These are phyloP conservation scores for Dermolepida albohirtum DNA, from an alignment of 2,888 invertebrate genomes.

Conservation along the genomic window DNA sequence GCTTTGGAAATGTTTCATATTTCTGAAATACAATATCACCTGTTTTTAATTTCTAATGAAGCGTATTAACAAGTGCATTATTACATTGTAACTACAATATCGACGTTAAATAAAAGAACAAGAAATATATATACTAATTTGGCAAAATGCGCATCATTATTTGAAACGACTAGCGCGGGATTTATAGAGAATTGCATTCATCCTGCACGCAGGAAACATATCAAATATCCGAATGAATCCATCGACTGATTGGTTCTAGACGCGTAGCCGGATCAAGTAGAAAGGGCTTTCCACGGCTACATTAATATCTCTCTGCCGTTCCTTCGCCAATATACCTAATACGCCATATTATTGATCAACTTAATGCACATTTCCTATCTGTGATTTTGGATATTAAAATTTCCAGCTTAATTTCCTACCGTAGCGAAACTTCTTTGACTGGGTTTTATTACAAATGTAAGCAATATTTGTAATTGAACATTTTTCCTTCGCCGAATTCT, in stretches of 20 bases:
- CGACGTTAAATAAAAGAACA: too few relatives aligned
- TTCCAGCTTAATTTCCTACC: slow-evolving; percentile 56
- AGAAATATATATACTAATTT: background rate
- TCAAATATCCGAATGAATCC: slow-evolving; percentile 53
- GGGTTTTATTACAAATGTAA: slow-evolving; percentile 23
- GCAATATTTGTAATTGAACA: slow-evolving; percentile 9
- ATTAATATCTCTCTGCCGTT: slow-evolving; percentile 57
- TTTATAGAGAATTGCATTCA: slow-evolving; percentile 46
- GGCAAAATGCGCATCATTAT: slow-evolving; percentile 25
- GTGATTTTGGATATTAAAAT: slow-evolving; percentile 58
- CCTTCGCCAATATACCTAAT: slow-evolving; percentile 29
- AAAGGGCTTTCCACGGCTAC: slow-evolving; percentile 51
- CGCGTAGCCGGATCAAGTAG: slow-evolving; percentile 49
- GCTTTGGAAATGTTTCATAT: too few relatives aligned
- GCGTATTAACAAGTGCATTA: too few relatives aligned
- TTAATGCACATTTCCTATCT: slow-evolving; percentile 58
- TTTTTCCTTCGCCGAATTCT: too few relatives aligned
- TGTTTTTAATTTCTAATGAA: too few relatives aligned
- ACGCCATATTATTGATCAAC: slow-evolving; percentile 55
- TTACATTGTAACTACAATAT: too few relatives aligned
- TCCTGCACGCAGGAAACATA: slow-evolving; percentile 43
- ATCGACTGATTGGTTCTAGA: slow-evolving; percentile 56
- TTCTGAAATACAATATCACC: too few relatives aligned
- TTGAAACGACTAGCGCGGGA: slow-evolving; percentile 5
- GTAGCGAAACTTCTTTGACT: slow-evolving; percentile 43